phyloP scores from a whole-genome alignment of 2,113 vertebrate species.

The Rousettus leschenaultii region DNA sequence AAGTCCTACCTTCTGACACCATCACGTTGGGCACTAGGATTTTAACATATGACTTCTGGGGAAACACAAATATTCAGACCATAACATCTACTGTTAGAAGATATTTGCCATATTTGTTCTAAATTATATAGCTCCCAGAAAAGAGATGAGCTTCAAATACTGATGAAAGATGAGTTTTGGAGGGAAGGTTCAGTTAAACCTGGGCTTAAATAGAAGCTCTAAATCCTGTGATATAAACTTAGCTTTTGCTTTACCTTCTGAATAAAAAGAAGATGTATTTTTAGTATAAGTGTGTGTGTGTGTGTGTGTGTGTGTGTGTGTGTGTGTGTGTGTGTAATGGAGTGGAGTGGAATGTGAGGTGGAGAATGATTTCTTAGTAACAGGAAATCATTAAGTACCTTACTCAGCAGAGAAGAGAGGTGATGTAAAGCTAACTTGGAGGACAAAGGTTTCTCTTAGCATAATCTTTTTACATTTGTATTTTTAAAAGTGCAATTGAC shows the following conservation, averaged over 20 bases:
- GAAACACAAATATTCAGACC: neutral
- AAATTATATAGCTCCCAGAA: neutral
- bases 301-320: neutral
- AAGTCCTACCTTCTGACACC: neutral
- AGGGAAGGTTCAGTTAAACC: neutral
- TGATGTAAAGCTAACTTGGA: neutral
- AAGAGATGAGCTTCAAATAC: neutral
- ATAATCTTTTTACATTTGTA: neutral
- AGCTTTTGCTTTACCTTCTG: neutral
- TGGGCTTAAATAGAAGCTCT: neutral
- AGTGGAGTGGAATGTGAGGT: neutral
- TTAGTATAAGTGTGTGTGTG: neutral
- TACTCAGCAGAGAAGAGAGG: neutral
- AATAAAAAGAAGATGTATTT: neutral
- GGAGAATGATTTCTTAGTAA: slow-evolving; percentile 1
- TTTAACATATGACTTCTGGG: neutral
- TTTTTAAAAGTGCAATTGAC: neutral
- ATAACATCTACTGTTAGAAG: neutral
- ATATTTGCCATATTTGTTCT: neutral
- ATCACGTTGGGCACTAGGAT: neutral
- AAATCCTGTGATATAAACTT: neutral
- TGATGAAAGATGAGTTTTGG: neutral
- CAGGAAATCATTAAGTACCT: neutral
- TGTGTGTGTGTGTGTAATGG: neutral
- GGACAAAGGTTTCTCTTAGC: neutral